A percentile compares a stretch with the other conserved stretches of the same genome.
Evolutionary conservation across 1,140 invertebrate species (phyloP).

Genomic region (Leptinotarsa lineolata): DNA sequence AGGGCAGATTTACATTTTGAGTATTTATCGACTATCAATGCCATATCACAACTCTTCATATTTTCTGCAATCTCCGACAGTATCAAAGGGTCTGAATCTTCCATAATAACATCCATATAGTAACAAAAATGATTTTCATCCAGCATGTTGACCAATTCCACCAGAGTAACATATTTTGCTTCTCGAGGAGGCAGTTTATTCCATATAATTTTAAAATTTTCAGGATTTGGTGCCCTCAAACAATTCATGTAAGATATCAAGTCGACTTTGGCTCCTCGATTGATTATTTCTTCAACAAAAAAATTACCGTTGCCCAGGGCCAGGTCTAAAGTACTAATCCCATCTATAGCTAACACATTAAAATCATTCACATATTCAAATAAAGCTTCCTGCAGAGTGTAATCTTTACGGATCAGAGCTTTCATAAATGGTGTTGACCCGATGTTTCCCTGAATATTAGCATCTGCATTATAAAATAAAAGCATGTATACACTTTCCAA

Average conservation of each 20-base stretch:
- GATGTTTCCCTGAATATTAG: slow-evolving; percentile 30
- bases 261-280: slow-evolving; percentile 35
- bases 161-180: background rate
- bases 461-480: slow-evolving; percentile 40
- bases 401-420: slow-evolving; percentile 23
- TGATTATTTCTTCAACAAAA: slow-evolving; percentile 34
- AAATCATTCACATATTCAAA: slow-evolving; percentile 38
- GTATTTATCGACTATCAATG: background rate
- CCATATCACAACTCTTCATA: slow-evolving; percentile 5
- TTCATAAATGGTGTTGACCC: slow-evolving; percentile 36
- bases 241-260: slow-evolving; percentile 21
- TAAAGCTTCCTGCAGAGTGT: slow-evolving; percentile 29
- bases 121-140: background rate
- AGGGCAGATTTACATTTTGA: slow-evolving; percentile 9
- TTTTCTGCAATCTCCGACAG: background rate
- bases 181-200: slow-evolving; percentile 24
- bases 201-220: slow-evolving; percentile 36
- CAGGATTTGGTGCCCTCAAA: slow-evolving; percentile 18
- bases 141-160: background rate
- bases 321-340: slow-evolving; percentile 28
- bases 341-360: slow-evolving; percentile 27
- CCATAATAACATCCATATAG: slow-evolving; percentile 29
- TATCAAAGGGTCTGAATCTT: background rate
- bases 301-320: slow-evolving; percentile 25
- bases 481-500: slow-evolving; percentile 39